Evolutionary conservation across 2,888 invertebrate species (phyloP).

Genomic region (Mallateleia sp.): DNA sequence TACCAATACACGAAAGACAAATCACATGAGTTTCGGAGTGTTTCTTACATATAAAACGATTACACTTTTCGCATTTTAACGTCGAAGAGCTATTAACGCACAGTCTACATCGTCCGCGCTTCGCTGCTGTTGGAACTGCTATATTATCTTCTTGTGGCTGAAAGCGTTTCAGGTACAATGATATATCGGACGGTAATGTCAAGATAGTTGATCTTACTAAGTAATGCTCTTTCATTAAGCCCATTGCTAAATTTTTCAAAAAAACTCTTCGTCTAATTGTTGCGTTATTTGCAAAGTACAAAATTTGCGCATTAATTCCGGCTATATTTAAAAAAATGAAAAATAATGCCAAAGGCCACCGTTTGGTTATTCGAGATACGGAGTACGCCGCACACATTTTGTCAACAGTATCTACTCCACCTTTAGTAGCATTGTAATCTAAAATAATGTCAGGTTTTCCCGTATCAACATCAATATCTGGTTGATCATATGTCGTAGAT

Average conservation of each 20-base stretch:
- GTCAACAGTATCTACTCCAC: conserved; percentile 81
- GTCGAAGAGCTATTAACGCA: not conserved
- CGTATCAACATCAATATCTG: conserved; percentile 75
- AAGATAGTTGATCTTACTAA: not conserved
- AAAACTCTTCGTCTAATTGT: conserved; percentile 25
- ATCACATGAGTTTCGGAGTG: not conserved
- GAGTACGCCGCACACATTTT: conserved; percentile 78
- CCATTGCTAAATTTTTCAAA: conserved; percentile 61
- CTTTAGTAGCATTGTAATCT: conserved; percentile 83
- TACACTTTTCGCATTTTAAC: not conserved
- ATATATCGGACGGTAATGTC: not conserved
- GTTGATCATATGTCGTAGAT: conserved; percentile 23
- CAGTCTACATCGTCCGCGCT: not conserved
- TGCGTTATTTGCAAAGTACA: conserved; percentile 22
- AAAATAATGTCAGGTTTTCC: conserved; percentile 80
- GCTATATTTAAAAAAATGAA: conserved; percentile 78
- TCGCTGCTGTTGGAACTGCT: not conserved
- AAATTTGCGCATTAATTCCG: conserved; percentile 75
- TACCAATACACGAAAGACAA: not conserved
- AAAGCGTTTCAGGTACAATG: not conserved
- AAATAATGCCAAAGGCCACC: conserved; percentile 79
- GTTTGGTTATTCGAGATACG: conserved; percentile 74
- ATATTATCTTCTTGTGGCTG: not conserved
- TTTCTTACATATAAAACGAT: not conserved
- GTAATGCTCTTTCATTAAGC: not conserved